Conservation (phyloP, 2,113 vertebrate species). For the zebrafish (Danio rerio) region GRCz12tu NC_133199.1:30400001-30400500, state of each 20-base stretch:
- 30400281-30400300: neutral
- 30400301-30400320: neutral
- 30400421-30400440: conserved; percentile 65
- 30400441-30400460: conserved; percentile 76
- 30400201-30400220: conserved; percentile 70
- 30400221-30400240: conserved; percentile 72
- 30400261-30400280: conserved; percentile 53
- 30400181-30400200: conserved; percentile 64
- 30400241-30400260: conserved; percentile 62
- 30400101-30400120: conserved; percentile 1
- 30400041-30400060: too few relatives aligned
- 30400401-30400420: conserved; percentile 65
- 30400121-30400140: too few relatives aligned
- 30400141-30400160: conserved; percentile 29
- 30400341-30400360: conserved; percentile 10
- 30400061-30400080: neutral
- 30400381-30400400: conserved; percentile 7
- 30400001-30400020: too few relatives aligned
- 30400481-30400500: neutral
- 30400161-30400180: conserved; percentile 41
- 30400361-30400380: conserved; percentile 76
- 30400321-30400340: neutral
- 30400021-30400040: too few relatives aligned
- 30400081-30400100: neutral
- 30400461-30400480: neutral